These are phyloP conservation scores for Julus scanicus DNA, from an alignment of 2,888 invertebrate genomes.

Conservation along the genomic window DNA sequence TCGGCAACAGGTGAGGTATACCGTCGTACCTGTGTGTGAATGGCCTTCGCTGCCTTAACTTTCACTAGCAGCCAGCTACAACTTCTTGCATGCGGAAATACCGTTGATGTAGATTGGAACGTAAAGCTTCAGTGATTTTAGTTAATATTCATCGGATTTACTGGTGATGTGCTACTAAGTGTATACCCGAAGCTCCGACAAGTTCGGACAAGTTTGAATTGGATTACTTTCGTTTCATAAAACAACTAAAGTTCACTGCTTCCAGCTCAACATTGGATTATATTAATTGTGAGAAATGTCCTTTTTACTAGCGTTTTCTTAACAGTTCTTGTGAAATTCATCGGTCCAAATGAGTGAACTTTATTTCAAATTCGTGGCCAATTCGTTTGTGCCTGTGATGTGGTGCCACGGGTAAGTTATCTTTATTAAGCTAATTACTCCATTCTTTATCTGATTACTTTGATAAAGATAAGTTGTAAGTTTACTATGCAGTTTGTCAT, in stretches of 20 bases:
- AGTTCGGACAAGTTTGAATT: too few relatives aligned
- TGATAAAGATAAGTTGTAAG: too few relatives aligned
- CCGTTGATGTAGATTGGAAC: background rate
- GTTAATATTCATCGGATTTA: background rate
- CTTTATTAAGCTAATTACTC: background rate
- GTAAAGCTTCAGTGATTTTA: background rate
- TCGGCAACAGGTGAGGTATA: slow-evolving; percentile 1
- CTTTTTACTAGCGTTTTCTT: background rate
- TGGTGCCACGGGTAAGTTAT: slow-evolving; percentile 56
- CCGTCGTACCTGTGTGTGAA: slow-evolving; percentile 6
- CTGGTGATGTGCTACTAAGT: background rate
- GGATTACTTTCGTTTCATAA: background rate
- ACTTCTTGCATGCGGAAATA: background rate
- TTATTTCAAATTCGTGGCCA: slow-evolving; percentile 55
- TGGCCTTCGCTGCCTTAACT: background rate
- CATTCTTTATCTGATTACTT: too few relatives aligned
- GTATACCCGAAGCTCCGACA: background rate
- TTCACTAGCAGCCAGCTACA: background rate
- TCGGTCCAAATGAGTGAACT: slow-evolving; percentile 53
- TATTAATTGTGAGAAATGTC: background rate
- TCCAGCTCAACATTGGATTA: background rate
- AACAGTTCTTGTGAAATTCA: background rate
- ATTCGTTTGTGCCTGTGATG: slow-evolving; percentile 57
- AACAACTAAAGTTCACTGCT: too few relatives aligned
- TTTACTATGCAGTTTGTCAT: too few relatives aligned